These are phyloP conservation scores for Echinops telfairi DNA, from an alignment of 2,113 vertebrate species.

Conservation along the genomic window DNA sequence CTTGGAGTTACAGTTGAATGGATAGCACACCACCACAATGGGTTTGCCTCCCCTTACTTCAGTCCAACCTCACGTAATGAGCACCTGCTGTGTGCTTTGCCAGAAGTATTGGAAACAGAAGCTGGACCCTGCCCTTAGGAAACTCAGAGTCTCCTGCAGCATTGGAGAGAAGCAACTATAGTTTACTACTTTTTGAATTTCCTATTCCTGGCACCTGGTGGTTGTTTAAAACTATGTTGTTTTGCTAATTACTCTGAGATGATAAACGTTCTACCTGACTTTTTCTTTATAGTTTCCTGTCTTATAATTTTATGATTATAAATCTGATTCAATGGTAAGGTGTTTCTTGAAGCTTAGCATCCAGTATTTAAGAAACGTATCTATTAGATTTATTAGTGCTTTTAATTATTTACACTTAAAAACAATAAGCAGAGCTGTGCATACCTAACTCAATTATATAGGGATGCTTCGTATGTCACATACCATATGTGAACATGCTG, in stretches of 20 bases:
- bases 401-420: constrained; percentile 1
- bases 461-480: not conserved
- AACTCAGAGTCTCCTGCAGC: not conserved
- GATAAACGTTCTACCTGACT: not conserved
- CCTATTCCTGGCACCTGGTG: not conserved
- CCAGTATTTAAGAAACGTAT: not conserved
- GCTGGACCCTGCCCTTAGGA: not conserved
- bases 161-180: accelerated
- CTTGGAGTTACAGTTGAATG: not conserved
- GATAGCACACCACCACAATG: not conserved
- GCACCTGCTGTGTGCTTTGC: not conserved
- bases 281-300: constrained; percentile 24
- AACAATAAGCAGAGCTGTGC: not conserved
- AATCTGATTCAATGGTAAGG: not conserved
- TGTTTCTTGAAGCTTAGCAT: not conserved
- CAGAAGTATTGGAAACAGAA: accelerated
- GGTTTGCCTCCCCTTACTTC: not conserved
- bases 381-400: not conserved
- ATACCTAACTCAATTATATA: not conserved
- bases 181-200: not conserved
- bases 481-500: not conserved
- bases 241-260: constrained; percentile 39
- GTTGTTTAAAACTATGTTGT: constrained; percentile 23
- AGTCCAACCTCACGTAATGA: not conserved
- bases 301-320: not conserved